Percentiles rank a stretch among this genome's conserved stretches.
phyloP scores from a whole-genome alignment of 92 coral and sea anemone species.

The Bergia puertoricense region DNA sequence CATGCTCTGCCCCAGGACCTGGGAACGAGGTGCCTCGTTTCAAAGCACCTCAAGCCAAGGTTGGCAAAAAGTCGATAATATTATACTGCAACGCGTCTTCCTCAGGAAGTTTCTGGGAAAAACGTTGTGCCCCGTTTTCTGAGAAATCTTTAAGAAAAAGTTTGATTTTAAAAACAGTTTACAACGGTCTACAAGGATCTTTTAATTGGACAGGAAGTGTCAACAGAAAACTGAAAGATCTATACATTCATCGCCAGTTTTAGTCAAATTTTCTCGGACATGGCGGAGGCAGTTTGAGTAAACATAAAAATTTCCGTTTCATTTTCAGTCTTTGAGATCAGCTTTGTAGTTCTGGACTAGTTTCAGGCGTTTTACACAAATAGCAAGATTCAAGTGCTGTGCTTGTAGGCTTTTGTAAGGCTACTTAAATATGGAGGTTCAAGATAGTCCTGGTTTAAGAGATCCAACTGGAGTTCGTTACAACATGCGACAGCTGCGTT shows the following conservation, averaged over 20 bases:
- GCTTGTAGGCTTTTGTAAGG: background rate
- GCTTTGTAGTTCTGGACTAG: background rate
- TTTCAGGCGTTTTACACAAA: background rate
- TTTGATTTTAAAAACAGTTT: background rate
- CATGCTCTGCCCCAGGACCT: conserved; percentile 13
- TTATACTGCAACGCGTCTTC: no score
- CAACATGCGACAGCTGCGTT: background rate
- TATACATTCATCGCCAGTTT: background rate
- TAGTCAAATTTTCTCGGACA: background rate
- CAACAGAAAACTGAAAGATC: conserved; percentile 21
- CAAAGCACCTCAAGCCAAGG: background rate
- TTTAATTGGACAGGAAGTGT: background rate
- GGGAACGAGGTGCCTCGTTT: background rate
- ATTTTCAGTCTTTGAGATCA: background rate
- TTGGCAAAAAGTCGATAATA: no score
- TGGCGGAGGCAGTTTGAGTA: background rate
- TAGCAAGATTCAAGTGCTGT: background rate
- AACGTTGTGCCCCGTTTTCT: background rate
- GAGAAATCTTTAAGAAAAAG: background rate
- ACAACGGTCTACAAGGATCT: background rate
- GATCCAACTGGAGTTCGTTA: background rate
- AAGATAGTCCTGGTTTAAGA: background rate
- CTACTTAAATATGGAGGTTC: conserved; percentile 23
- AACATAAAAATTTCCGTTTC: background rate
- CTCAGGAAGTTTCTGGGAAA: conserved; percentile 1